Evolutionary conservation across 1,140 invertebrate genomes (phyloP).

Genomic region (Drepana arcuata): DNA sequence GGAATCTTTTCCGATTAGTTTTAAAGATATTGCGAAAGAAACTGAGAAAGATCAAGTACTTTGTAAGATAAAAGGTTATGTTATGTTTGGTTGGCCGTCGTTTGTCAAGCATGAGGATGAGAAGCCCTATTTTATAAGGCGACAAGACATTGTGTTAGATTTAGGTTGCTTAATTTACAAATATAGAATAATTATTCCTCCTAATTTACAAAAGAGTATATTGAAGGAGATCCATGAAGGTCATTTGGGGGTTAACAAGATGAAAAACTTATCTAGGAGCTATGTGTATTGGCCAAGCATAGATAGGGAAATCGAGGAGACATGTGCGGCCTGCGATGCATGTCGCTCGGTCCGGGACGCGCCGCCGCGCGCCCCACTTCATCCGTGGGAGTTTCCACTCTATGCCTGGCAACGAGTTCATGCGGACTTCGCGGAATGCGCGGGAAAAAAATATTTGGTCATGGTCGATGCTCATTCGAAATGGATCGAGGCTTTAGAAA

Average conservation of each 20-base stretch:
- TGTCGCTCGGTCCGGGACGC: slow-evolving; percentile 17
- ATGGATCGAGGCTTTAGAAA: slow-evolving; percentile 18
- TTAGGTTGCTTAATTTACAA: neutral
- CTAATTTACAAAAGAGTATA: neutral
- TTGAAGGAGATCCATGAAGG: slow-evolving; percentile 10
- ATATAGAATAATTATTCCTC: neutral
- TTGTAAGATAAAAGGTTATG: slow-evolving; percentile 17
- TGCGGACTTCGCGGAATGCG: slow-evolving; percentile 16
- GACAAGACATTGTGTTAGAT: slow-evolving; percentile 13
- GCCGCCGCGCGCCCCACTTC: slow-evolving; percentile 12
- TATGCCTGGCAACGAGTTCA: slow-evolving; percentile 21
- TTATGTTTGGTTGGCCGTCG: slow-evolving; percentile 12
- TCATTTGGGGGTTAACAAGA: slow-evolving; percentile 7
- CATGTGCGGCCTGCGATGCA: slow-evolving; percentile 8
- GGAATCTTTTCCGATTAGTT: neutral
- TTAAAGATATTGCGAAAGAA: no score
- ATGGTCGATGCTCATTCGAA: slow-evolving; percentile 21
- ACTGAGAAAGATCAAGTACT: slow-evolving; percentile 26
- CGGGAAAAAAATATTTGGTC: slow-evolving; percentile 7
- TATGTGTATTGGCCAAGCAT: slow-evolving; percentile 11
- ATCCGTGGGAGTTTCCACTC: slow-evolving; percentile 20
- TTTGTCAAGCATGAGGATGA: neutral
- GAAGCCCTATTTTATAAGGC: slow-evolving; percentile 6
- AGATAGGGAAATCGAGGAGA: slow-evolving; percentile 4
- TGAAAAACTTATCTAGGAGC: slow-evolving; percentile 9